Evolutionary conservation across 2,113 vertebrate genomes (phyloP).

Genomic region (Stegastes partitus): DNA sequence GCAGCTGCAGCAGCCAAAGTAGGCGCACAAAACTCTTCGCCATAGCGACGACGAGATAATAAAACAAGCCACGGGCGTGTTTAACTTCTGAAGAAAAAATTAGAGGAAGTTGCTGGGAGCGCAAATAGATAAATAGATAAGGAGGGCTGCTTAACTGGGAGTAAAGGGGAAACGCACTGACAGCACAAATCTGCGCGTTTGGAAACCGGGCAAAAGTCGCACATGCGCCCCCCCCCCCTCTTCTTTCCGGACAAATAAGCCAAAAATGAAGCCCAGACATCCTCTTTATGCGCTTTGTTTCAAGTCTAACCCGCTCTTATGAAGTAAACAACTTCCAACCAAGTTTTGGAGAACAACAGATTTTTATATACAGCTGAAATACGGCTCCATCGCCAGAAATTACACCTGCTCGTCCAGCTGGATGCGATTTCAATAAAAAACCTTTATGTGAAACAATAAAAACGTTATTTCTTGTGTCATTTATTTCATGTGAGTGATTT

Average conservation of each 20-base stretch:
- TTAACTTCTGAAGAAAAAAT: constrained; percentile 82
- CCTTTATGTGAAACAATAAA: background rate
- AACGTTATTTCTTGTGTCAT: background rate
- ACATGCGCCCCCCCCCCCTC: background rate
- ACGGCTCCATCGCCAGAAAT: background rate
- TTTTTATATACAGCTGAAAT: constrained; percentile 1
- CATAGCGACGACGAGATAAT: constrained; percentile 78
- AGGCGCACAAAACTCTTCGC: constrained; percentile 60
- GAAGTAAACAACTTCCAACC: constrained; percentile 21
- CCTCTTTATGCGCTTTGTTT: background rate
- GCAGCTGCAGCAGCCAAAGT: constrained; percentile 46
- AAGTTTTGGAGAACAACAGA: constrained; percentile 19
- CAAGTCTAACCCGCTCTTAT: background rate
- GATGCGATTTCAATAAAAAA: background rate
- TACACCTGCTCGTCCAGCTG: background rate
- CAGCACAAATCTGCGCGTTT: constrained; percentile 56
- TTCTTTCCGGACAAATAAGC: background rate
- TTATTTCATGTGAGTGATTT: background rate
- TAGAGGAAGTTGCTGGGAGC: constrained; percentile 78
- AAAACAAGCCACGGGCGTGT: constrained; percentile 73
- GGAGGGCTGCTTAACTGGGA: constrained; percentile 49
- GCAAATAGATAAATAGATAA: constrained; percentile 78
- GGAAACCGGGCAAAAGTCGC: constrained; percentile 42
- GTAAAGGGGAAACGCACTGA: constrained; percentile 44
- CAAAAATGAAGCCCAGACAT: background rate